phyloP scores from a whole-genome alignment of 1,140 invertebrate genomes.

The Asbolus verrucosus region DNA sequence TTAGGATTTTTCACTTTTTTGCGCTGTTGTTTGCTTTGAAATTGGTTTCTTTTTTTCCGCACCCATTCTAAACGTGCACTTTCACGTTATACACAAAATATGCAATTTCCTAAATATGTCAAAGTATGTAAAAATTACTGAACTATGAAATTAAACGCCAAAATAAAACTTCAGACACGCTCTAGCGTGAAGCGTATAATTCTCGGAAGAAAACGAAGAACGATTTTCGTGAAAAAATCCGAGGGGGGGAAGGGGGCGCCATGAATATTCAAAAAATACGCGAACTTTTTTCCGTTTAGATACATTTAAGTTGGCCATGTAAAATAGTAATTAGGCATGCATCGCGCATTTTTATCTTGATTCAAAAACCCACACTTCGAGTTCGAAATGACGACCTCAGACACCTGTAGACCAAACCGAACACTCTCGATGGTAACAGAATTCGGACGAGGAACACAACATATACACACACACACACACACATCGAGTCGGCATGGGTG shows the following conservation, averaged over 20 bases:
- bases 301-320: constrained; percentile 9
- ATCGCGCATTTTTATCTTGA: constrained; percentile 1
- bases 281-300: constrained; percentile 17
- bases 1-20: constrained; percentile 16
- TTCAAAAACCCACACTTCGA: constrained; percentile 5
- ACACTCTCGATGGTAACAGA: constrained; percentile 1
- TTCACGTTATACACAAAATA: constrained; percentile 37
- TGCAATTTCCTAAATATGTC: constrained; percentile 39
- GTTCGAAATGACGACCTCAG: constrained; percentile 10
- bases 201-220: constrained; percentile 26
- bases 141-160: constrained; percentile 37
- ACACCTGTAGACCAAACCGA: constrained; percentile 8
- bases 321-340: constrained; percentile 4
- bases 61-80: constrained; percentile 19
- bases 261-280: constrained; percentile 30
- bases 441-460: neutral
- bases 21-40: constrained; percentile 6
- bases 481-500: constrained; percentile 7
- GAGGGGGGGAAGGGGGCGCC: too few relatives aligned
- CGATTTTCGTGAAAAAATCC: constrained; percentile 13
- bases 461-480: neutral
- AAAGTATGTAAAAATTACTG: constrained; percentile 39
- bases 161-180: constrained; percentile 33
- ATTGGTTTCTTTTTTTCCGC: constrained; percentile 30
- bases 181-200: constrained; percentile 35